Percentiles rank a stretch among this genome's conserved stretches.
Evolutionary conservation across 2,888 invertebrate species (phyloP).

Genomic region (Galeopsomyia nigrocyanea): DNA sequence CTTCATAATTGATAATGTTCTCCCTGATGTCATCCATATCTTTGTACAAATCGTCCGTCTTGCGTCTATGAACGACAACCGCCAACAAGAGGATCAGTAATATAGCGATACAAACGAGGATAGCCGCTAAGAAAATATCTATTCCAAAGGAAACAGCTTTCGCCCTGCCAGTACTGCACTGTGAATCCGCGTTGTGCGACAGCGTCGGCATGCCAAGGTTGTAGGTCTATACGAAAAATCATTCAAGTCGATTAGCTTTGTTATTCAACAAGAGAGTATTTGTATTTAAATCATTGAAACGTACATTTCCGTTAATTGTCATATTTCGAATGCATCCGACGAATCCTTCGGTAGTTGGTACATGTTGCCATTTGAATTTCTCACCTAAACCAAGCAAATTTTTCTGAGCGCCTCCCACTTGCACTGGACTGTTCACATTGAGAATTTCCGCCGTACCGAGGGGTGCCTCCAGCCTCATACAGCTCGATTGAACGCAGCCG

Average conservation of each 20-base stretch:
- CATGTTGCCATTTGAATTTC: constrained; percentile 78
- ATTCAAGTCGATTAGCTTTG: too few relatives aligned
- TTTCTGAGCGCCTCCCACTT: constrained; percentile 83
- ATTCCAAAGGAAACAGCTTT: constrained; percentile 85
- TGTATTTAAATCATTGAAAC: constrained; percentile 10
- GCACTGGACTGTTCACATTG: constrained; percentile 89
- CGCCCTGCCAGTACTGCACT: constrained; percentile 81
- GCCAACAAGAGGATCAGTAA: constrained; percentile 88
- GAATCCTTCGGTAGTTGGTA: constrained; percentile 81
- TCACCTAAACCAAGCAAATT: constrained; percentile 76
- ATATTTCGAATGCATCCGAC: constrained; percentile 93
- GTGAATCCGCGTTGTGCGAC: constrained; percentile 78
- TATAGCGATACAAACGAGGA: constrained; percentile 88
- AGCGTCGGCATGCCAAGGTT: constrained; percentile 88
- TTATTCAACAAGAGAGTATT: not conserved
- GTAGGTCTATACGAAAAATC: constrained; percentile 76
- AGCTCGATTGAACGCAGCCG: constrained; percentile 78
- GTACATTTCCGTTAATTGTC: constrained; percentile 82
- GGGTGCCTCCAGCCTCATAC: constrained; percentile 79
- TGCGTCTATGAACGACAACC: constrained; percentile 89
- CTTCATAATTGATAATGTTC: constrained; percentile 97
- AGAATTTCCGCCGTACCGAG: constrained; percentile 81
- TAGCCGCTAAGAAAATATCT: constrained; percentile 89
- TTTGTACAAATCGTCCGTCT: constrained; percentile 89
- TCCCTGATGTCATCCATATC: constrained; percentile 97